Base-by-base conservation (phyloP, 2,113 vertebrate genomes). In the Jaculus jaculus region DNA sequence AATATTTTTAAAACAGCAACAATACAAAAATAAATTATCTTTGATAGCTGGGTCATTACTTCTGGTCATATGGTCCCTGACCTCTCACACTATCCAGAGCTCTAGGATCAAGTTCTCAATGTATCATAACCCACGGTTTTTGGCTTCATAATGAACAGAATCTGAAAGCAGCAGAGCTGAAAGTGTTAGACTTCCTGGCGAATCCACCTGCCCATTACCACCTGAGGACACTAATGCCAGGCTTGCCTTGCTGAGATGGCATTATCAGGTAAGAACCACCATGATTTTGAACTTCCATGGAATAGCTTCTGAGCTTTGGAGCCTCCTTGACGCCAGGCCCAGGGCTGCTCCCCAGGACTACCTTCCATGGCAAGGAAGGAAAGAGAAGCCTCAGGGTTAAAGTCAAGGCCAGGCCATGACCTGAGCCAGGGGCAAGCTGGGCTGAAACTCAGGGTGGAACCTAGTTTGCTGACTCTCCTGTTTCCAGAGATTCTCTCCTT, bases 251-350 rank as follows among this genome's bases (percentile, higher is more conserved):
- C 54, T 37, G 58, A 63, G n/a, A 32, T 60, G 54, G 11, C 79
- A 54, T 60, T n/a, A 51, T 16, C 20, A 8, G 2, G 10, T 1
- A 1, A n/a, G 9, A 32, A 7, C 34, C 17, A 7, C 34, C 17
- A 5, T 1, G 3, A 58, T 87, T 80, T 65, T 63, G 34, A 60
- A 74, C 75, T 71, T n/a, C 30, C 58, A 34, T 34, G 73, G 68
- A 26, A 42, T 80, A 51, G 83, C 42, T 73, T 42, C 54, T 54
- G 17, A 9, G 23, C 4, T 24, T 26, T 17, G 28, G 77, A 47
- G 37, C 30, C 26, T 42, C 3, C 39, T 75, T 6, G 15, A 34
- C 84, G 71, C 78, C 26, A 37, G 84, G 71, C 32, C 73, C 11
- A 3, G 47, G 30, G 23, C 39, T 84, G 78, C 60, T 54, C 47